Evolutionary conservation across 1,140 invertebrate species (phyloP), one percentile per base, ranked within the genome.

Genomic region (Sesamia nonagrioides): DNA sequence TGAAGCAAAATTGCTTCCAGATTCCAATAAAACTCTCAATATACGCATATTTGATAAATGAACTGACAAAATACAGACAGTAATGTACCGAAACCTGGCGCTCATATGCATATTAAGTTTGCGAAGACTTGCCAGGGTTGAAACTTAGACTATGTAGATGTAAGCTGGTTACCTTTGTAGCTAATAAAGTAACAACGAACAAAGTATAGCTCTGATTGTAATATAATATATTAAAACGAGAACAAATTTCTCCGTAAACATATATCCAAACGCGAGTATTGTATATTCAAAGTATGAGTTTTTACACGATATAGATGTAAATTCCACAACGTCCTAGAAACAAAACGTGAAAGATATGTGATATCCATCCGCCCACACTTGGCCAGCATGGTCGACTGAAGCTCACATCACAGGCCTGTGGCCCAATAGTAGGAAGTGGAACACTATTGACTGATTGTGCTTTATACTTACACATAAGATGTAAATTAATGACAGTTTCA

Each of bases 21-120:
- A 2, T 66, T 66, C 21, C 37, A 21, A 17, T 60, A 35, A 40
- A 66, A n/a, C 21, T 27, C 17, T 33, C 11, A 27, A 48, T 69
- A 50, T 17, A 69, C 15, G 18, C 40, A 50, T 48, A 18, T n/a
- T n/a, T 69, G 63, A 68, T 68, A 48, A 68, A 68, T 68, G 63
- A 68, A 48, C 18, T 42, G 40, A 48, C 40, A 60, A 27, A 48
- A 27, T 15, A 63, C 71, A 52, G 71, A 60, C 56, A n/a, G 42
- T 40, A 75, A 58, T 35, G 27, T 63, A 75, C 40, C 50, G 40
- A 48, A 75, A 75, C 73, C 63, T 75, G 58, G 56, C 58, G 58
- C 73, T 63, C 58, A 63, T 75, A 75, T 75, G 73, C 73, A 75
- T 75, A 75, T 74, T 74, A 74, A 75, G 33, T 61, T 75, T 17